Conservation (phyloP, 2,797 vertebrate genomes). For the Cirrhinus mrigala region DNA sequence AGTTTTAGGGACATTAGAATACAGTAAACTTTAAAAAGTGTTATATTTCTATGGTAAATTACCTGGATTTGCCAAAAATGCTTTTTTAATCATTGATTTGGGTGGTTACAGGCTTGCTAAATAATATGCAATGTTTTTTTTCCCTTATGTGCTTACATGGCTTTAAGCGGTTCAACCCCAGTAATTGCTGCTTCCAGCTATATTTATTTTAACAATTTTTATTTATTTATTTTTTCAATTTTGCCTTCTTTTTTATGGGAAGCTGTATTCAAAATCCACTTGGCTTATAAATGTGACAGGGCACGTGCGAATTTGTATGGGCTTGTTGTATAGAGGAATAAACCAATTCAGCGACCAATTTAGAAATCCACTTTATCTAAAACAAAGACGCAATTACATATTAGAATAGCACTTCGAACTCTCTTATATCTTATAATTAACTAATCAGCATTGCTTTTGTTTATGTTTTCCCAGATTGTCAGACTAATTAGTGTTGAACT, state of each 20-base stretch:
- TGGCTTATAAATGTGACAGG: background rate
- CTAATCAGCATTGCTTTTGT: slow-evolving; percentile 29
- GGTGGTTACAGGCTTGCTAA: too few species aligned
- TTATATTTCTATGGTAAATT: too few species aligned
- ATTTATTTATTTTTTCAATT: background rate
- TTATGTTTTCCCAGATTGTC: slow-evolving; percentile 27
- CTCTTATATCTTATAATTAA: slow-evolving; percentile 33
- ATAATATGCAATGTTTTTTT: too few species aligned
- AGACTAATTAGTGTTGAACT: slow-evolving; percentile 33
- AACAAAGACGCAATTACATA: slow-evolving; percentile 24
- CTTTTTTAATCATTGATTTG: too few species aligned
- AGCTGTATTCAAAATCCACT: background rate
- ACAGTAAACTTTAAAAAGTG: too few species aligned
- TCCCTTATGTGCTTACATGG: too few species aligned
- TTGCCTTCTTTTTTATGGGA: background rate
- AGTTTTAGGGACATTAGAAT: too few species aligned
- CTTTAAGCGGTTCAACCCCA: too few species aligned
- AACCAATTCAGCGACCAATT: slow-evolving; percentile 6
- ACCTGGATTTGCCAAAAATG: too few species aligned
- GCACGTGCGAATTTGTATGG: background rate
- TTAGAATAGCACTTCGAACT: slow-evolving; percentile 20
- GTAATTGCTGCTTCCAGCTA: too few species aligned
- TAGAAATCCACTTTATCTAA: slow-evolving; percentile 17
- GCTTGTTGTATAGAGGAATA: background rate
- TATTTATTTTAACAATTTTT: background rate